Percentiles rank a stretch among this genome's conserved stretches.
Conservation (phyloP, 2,888 invertebrate genomes). For the Loripinus fragilis region DNA sequence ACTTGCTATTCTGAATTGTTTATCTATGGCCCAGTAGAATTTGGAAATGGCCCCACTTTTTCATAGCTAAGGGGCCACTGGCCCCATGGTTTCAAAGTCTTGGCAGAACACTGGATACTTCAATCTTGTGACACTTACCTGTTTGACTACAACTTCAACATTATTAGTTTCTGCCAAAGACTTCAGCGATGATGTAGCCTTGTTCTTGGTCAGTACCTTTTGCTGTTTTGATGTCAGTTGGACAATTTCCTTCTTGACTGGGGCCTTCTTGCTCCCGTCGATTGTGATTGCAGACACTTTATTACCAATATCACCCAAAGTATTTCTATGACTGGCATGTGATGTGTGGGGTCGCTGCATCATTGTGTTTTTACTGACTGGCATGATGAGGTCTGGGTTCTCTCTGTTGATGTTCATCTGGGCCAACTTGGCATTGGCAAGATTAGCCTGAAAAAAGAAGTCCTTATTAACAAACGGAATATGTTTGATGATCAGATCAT, state of each 20-base stretch:
- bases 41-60: too few relatives aligned
- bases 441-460: slow-evolving; percentile 41
- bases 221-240: slow-evolving; percentile 52
- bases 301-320: slow-evolving; percentile 79
- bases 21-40: too few relatives aligned
- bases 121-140: background rate
- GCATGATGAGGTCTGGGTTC: slow-evolving; percentile 61
- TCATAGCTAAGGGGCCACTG: too few relatives aligned
- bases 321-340: slow-evolving; percentile 68
- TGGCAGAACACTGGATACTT: too few relatives aligned
- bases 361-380: slow-evolving; percentile 45
- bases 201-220: slow-evolving; percentile 59
- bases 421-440: slow-evolving; percentile 60
- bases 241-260: slow-evolving; percentile 74
- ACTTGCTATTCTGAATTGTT: too few relatives aligned
- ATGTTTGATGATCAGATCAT: too few relatives aligned
- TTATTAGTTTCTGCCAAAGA: slow-evolving; percentile 50
- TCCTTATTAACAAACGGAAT: too few relatives aligned
- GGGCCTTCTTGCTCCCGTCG: slow-evolving; percentile 65
- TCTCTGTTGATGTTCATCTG: slow-evolving; percentile 58
- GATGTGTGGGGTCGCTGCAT: slow-evolving; percentile 58
- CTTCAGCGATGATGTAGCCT: slow-evolving; percentile 60
- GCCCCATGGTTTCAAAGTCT: too few relatives aligned
- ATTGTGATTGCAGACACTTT: slow-evolving; percentile 75
- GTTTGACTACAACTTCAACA: slow-evolving; percentile 16